Evolutionary conservation across 2,797 vertebrate species (phyloP).

Genomic region (Chelidonichthys spinosus): DNA sequence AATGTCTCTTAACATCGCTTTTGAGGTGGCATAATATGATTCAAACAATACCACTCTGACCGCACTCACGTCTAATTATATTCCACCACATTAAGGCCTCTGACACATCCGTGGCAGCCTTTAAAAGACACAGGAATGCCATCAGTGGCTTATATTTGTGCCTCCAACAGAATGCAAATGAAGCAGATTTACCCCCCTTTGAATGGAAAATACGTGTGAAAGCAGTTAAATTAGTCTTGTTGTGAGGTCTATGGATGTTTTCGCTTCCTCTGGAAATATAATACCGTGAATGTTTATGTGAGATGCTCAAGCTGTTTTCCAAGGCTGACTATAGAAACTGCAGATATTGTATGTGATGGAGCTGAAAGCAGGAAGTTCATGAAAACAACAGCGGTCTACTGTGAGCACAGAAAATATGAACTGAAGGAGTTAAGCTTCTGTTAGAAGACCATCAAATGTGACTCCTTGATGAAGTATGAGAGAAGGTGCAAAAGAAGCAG

Average conservation of each 20-base stretch:
- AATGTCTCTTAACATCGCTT: slow-evolving; percentile 46
- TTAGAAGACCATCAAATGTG: slow-evolving; percentile 27
- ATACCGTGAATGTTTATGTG: slow-evolving; percentile 19
- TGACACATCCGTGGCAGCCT: slow-evolving; percentile 48
- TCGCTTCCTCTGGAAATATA: slow-evolving; percentile 39
- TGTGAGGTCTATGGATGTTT: slow-evolving; percentile 37
- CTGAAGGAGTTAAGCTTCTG: slow-evolving; percentile 29
- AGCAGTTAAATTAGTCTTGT: slow-evolving; percentile 61
- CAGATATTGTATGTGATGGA: slow-evolving; percentile 21
- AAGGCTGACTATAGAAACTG: slow-evolving; percentile 36
- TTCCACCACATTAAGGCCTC: slow-evolving; percentile 55
- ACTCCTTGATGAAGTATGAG: slow-evolving; percentile 24
- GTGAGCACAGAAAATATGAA: neutral
- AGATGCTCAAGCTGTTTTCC: slow-evolving; percentile 30
- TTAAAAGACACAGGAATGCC: slow-evolving; percentile 44
- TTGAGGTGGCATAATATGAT: slow-evolving; percentile 48
- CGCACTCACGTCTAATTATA: slow-evolving; percentile 66
- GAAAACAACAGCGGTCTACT: slow-evolving; percentile 29
- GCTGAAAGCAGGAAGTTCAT: slow-evolving; percentile 41
- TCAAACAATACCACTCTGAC: slow-evolving; percentile 47
- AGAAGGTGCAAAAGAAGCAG: slow-evolving; percentile 20
- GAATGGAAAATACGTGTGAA: slow-evolving; percentile 63
- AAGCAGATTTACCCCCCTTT: slow-evolving; percentile 56
- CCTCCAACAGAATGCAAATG: slow-evolving; percentile 58
- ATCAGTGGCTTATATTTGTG: slow-evolving; percentile 44